Evolutionary conservation across 2,888 invertebrate species (phyloP).

Genomic region (Parelbella ahira): DNA sequence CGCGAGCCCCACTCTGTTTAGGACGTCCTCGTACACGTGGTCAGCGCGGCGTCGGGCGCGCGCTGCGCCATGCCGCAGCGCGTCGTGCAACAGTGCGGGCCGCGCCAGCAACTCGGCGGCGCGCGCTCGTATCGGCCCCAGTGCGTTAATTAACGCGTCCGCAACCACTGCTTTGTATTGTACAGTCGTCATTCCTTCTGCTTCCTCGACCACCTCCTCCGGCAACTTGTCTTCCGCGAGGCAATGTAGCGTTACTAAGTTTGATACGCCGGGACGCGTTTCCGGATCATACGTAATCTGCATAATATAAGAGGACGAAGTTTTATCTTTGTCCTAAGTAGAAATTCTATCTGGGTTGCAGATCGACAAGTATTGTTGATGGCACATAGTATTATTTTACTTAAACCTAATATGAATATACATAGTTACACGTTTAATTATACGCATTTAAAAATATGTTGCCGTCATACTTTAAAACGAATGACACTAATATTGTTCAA

Average conservation of each 20-base stretch:
- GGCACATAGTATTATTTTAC: too few relatives aligned
- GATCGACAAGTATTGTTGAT: too few relatives aligned
- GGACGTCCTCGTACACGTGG: conserved; percentile 83
- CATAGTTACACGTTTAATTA: too few relatives aligned
- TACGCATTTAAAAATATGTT: too few relatives aligned
- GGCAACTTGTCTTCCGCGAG: conserved; percentile 83
- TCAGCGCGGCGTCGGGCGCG: conserved; percentile 84
- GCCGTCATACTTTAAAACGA: too few relatives aligned
- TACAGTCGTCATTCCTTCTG: conserved; percentile 84
- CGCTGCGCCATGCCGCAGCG: conserved; percentile 83
- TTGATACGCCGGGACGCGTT: conserved; percentile 91
- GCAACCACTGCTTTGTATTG: conserved; percentile 75
- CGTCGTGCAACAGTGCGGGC: conserved; percentile 65
- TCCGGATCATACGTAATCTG: conserved; percentile 89
- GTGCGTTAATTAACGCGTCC: conserved; percentile 37
- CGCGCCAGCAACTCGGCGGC: conserved; percentile 73
- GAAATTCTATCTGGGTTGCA: too few relatives aligned
- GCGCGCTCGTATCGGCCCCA: conserved; percentile 41
- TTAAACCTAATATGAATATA: too few relatives aligned
- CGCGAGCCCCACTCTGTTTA: conserved; percentile 56
- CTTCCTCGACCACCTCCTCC: conserved; percentile 85
- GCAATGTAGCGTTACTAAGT: conserved; percentile 92
- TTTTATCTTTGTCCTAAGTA: too few relatives aligned
- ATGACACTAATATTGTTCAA: too few relatives aligned
- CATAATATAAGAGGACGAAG: too few relatives aligned